A percentile compares a stretch with the other conserved stretches of the same genome.
These are phyloP conservation scores for Sinohyriopsis cumingii DNA, from an alignment of 2,888 invertebrate genomes.

Conservation along the genomic window DNA sequence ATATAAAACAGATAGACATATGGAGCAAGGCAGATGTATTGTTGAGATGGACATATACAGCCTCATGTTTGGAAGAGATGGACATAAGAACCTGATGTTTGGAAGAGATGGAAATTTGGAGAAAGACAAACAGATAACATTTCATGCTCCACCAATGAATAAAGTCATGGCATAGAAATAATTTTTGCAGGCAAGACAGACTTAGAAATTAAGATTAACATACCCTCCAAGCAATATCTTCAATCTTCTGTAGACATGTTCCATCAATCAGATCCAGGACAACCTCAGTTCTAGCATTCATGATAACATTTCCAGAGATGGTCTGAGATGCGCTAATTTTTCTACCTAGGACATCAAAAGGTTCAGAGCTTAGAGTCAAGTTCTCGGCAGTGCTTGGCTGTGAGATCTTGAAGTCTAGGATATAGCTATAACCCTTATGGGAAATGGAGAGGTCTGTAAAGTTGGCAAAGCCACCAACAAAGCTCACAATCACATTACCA, in stretches of 20 bases:
- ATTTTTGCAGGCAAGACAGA: too few species aligned
- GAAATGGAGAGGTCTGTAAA: slow-evolving; percentile 53
- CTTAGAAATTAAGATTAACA: neutral
- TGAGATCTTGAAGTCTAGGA: slow-evolving; percentile 41
- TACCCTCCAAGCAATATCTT: slow-evolving; percentile 34
- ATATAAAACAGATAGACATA: too few species aligned
- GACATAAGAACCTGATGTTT: too few species aligned
- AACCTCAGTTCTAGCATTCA: slow-evolving; percentile 15
- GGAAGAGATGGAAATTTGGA: too few species aligned
- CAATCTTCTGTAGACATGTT: slow-evolving; percentile 16
- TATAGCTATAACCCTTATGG: slow-evolving; percentile 48
- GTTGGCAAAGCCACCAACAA: slow-evolving; percentile 55
- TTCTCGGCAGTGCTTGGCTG: slow-evolving; percentile 36
- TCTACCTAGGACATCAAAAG: slow-evolving; percentile 20
- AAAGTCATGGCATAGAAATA: too few species aligned
- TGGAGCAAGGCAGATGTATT: too few species aligned
- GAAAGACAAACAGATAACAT: too few species aligned
- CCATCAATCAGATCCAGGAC: slow-evolving; percentile 21
- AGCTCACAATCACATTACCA: slow-evolving; percentile 38
- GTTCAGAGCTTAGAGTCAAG: slow-evolving; percentile 20
- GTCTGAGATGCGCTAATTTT: slow-evolving; percentile 6
- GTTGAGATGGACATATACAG: too few species aligned
- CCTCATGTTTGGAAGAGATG: too few species aligned
- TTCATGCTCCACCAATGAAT: too few species aligned
- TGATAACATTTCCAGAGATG: slow-evolving; percentile 13